phyloP scores from a whole-genome alignment of 2,888 invertebrate species.

The Tachystola acroxantha region DNA sequence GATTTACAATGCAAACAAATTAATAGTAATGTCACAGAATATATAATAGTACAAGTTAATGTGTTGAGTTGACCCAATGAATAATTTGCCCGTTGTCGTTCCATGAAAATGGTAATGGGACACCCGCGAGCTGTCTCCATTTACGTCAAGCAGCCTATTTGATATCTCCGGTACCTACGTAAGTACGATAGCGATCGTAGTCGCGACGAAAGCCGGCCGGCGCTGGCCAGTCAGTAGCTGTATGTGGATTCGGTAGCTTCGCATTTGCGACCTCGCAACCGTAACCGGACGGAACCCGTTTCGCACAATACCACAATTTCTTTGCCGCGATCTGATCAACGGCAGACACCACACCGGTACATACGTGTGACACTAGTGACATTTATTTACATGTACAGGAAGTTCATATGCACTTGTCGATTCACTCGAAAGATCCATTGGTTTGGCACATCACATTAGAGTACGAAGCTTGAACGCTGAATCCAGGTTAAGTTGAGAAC shows the following conservation, averaged over 20 bases:
- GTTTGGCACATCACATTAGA: constrained; percentile 68
- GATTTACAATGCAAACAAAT: no score
- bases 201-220: constrained; percentile 44
- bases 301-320: constrained; percentile 62
- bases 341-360: constrained; percentile 59
- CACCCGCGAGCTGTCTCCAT: constrained; percentile 43
- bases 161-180: constrained; percentile 39
- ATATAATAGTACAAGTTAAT: no score
- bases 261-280: constrained; percentile 45
- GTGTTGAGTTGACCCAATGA: constrained; percentile 33
- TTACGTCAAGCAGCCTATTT: constrained; percentile 43
- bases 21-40: no score
- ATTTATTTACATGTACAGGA: constrained; percentile 64
- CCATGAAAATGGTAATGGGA: constrained; percentile 50
- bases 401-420: constrained; percentile 51
- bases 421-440: constrained; percentile 49
- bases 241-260: constrained; percentile 55
- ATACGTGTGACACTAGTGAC: constrained; percentile 52
- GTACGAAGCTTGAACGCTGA: constrained; percentile 40
- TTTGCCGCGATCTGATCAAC: constrained; percentile 53
- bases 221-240: constrained; percentile 29
- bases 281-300: constrained; percentile 52
- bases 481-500: constrained; percentile 63
- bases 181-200: constrained; percentile 38
- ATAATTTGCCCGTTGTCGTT: constrained; percentile 52